Evolutionary conservation across 1,140 invertebrate species (phyloP).

Genomic region (Ooceraea biroi): DNA sequence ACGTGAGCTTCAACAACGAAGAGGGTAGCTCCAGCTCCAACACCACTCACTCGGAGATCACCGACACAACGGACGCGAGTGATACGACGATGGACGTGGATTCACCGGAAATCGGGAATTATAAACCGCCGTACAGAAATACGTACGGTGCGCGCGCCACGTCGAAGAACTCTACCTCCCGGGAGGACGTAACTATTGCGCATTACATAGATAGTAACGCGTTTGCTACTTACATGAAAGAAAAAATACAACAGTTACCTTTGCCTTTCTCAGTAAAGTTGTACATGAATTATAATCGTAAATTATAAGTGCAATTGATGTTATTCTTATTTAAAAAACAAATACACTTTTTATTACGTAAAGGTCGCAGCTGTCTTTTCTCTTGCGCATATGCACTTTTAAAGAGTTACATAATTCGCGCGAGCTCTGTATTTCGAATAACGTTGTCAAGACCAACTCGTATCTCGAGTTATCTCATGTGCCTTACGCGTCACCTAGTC

Average conservation of each 20-base stretch:
- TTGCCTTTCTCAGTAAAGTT: conserved; percentile 87
- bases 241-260: conserved; percentile 87
- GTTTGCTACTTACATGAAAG: conserved; percentile 84
- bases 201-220: conserved; percentile 72
- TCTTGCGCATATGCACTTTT: neutral
- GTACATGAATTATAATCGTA: conserved; percentile 87
- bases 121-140: neutral
- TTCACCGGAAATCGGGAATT: neutral
- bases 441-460: conserved; percentile 21
- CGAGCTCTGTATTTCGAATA: neutral
- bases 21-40: conserved; percentile 68
- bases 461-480: neutral
- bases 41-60: conserved; percentile 50
- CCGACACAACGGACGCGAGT: conserved; percentile 27
- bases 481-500: neutral
- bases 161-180: conserved; percentile 23
- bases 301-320: conserved; percentile 69
- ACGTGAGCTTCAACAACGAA: conserved; percentile 66
- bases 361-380: neutral
- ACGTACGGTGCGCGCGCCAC: neutral
- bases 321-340: conserved; percentile 67
- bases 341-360: conserved; percentile 58
- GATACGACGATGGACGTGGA: conserved; percentile 64
- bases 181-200: conserved; percentile 26
- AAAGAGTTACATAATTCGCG: conserved; percentile 1